Base-by-base conservation (phyloP, 2,888 invertebrate genomes). In the Trichopoda pennipes region DNA sequence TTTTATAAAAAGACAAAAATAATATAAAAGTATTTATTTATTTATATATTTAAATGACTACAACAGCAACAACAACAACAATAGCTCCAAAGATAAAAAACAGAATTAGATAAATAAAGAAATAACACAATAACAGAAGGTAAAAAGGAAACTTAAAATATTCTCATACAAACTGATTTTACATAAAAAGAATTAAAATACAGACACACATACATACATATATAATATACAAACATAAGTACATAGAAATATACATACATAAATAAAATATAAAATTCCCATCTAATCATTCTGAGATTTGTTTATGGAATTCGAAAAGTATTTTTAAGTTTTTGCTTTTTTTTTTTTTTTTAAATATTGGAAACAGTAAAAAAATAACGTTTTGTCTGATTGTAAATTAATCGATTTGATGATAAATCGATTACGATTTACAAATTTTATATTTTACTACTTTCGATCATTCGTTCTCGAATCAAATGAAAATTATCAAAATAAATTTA, bases 1-100 rank as follows among this genome's bases (percentile, higher is more conserved):
- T 82, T 89, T 89, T 84, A 89, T 89, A 64, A 90, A 89, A 58
- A 70, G 82, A 84, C 87, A 89, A 61, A 84, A 85, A 75, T 85
- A 81, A 74, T 12, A 56, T 38, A 7, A 55, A n/a, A n/a, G n/a
- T n/a, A n/a, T n/a, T n/a, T n/a, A n/a, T n/a, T 19, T 4, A 58
- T 53, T 28, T 28, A 28, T 2, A 28, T 7, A 1, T 28, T 7
- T 28, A 28, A 28, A 28, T 28, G 28, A 42, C 23, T 28, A 3
- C 23, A 70, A 47, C n/a, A 19, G 17, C 16, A 72, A 66, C 17
- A 66, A 49, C 12, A 23, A 55, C 23, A 66, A 49, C 12, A 23
- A 55, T 17, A 55, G 61, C n/a, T 77, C 61, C 76, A 69, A 77
- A 77, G 69, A 77, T 49, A 75, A 64, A 64, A 42, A 49, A 64